Evolutionary conservation across 2,888 invertebrate species (phyloP), one percentile per base, ranked within the genome.

Genomic region (Agrilus biguttatus): DNA sequence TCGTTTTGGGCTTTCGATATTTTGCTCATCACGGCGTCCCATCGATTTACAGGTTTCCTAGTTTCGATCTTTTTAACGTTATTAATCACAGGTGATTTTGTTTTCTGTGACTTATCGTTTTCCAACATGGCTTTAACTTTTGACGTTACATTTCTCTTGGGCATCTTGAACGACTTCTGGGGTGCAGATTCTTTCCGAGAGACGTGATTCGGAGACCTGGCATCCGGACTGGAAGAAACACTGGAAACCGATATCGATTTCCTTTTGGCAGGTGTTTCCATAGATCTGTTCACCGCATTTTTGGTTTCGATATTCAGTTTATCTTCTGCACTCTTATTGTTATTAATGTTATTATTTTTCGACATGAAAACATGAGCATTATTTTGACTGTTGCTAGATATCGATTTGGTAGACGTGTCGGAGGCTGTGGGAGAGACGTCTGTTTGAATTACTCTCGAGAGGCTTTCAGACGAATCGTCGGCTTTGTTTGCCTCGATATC

Each of bases 11-110:
- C 78, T 50, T 79, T 79, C 36, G 80, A 78, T 47, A 86, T 84
- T 65, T 83, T 83, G 65, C 81, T 84, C 77, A 85, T 81, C 40
- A 90, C 88, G 41, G 83, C 78, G 58, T 88, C 88, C 77, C 90
- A 86, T 52, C 85, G 77, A 14, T 82, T 80, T 5, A 74, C 74
- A 2, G 71, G 65, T 39, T 71, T 67, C 55, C 77, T 75, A 3
- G 64, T 59, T 36, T 48, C 51, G 17, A 71, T 72, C 51, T 76
- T 74, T 42, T 67, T 59, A 51, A 70, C 73, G 55, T 77, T 77
- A 50, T 73, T 65, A 52, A 68, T 72, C 54, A 78, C 78, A 53
- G 74, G 66, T 54, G 69, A 74, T 48, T 69, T 69, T 45, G 68
- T 67, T 10, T 67, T 68, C 49, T 72, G 68, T 52, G 65, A 69